Evolutionary conservation across 2,113 vertebrate species (phyloP).

Genomic region (Rhea pennata): DNA sequence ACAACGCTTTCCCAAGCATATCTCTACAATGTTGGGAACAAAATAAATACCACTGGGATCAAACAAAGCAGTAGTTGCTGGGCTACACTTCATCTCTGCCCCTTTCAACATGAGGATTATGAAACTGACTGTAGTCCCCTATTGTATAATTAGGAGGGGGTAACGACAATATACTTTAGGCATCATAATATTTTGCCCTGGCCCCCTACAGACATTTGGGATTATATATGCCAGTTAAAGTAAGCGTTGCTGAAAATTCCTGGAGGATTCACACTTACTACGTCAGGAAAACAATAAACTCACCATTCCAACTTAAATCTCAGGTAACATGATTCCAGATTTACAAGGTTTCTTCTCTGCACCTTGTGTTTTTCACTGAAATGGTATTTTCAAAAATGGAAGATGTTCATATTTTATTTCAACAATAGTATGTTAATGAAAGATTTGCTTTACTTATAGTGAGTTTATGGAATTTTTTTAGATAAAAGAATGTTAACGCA

Average conservation of each 20-base stretch:
- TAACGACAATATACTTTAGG: neutral
- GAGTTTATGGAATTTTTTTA: neutral
- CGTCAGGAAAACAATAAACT: neutral
- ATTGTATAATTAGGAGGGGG: neutral
- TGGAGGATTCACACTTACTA: neutral
- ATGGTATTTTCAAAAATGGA: neutral
- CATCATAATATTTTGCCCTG: neutral
- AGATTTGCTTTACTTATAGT: neutral
- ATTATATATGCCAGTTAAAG: neutral
- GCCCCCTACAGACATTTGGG: neutral
- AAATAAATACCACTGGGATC: neutral
- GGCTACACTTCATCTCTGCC: neutral
- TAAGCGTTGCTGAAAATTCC: neutral
- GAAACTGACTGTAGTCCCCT: neutral
- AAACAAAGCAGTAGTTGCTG: neutral
- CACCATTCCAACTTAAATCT: neutral
- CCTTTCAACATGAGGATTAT: neutral
- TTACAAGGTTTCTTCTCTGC: neutral
- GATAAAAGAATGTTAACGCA: neutral
- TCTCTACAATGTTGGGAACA: no score
- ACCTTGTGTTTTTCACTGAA: neutral
- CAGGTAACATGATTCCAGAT: neutral
- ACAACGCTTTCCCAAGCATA: neutral
- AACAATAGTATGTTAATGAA: neutral
- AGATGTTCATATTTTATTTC: neutral